Evolutionary conservation across 2,888 invertebrate genomes (phyloP).

Genomic region (Ennomos fuscantarius): DNA sequence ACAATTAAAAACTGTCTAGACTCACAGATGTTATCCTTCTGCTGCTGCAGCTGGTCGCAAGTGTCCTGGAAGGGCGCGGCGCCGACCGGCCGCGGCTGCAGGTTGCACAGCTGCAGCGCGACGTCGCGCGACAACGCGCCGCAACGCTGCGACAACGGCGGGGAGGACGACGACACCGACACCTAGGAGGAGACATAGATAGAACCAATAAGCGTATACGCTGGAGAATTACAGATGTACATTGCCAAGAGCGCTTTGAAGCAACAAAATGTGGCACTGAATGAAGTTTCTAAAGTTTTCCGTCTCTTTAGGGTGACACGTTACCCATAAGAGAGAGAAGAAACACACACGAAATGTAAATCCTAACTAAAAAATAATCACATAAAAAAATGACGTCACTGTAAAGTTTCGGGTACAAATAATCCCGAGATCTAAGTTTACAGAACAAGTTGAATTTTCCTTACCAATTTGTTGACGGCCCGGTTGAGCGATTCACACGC

Average conservation of each 20-base stretch:
- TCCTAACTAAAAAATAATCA: too few relatives aligned
- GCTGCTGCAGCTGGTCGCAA: constrained; percentile 52
- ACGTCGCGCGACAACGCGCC: constrained; percentile 37
- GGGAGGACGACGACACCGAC: constrained; percentile 23
- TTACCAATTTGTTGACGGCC: constrained; percentile 65
- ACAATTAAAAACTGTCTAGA: too few relatives aligned
- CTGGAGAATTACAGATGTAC: too few relatives aligned
- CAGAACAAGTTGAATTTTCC: constrained; percentile 16
- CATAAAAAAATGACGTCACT: too few relatives aligned
- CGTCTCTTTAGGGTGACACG: too few relatives aligned
- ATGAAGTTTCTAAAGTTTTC: too few relatives aligned
- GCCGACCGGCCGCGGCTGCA: constrained; percentile 40
- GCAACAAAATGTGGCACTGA: too few relatives aligned
- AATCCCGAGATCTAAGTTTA: too few relatives aligned
- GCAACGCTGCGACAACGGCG: constrained; percentile 46
- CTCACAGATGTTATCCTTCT: constrained; percentile 63
- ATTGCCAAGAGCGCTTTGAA: too few relatives aligned
- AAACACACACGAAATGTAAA: too few relatives aligned
- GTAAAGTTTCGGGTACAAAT: neutral
- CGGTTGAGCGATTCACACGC: constrained; percentile 61
- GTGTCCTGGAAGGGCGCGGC: constrained; percentile 54
- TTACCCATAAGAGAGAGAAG: too few relatives aligned
- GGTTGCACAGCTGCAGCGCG: constrained; percentile 40
- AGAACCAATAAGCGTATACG: too few relatives aligned
- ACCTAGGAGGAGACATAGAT: constrained; percentile 3